Evolutionary conservation across 2,888 invertebrate genomes (phyloP).

Genomic region (Xestia sexstrigata): DNA sequence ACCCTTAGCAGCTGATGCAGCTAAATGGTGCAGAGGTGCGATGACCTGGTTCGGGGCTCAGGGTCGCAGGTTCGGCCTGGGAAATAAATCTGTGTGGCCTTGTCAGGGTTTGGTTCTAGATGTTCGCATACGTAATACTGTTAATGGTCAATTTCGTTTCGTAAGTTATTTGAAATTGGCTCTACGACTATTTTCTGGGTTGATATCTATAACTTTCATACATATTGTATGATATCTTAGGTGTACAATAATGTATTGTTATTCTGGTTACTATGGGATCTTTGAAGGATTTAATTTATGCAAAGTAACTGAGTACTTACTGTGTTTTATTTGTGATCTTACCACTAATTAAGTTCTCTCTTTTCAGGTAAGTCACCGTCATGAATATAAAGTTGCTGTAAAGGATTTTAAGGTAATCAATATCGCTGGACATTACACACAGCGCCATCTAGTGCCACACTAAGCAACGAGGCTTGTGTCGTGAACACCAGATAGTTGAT

Average conservation of each 20-base stretch:
- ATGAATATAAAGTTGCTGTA: background rate
- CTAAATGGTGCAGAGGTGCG: slow-evolving; percentile 32
- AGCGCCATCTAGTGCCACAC: too few relatives aligned
- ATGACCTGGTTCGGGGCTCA: slow-evolving; percentile 44
- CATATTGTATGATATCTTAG: background rate
- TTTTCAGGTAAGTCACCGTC: slow-evolving; percentile 50
- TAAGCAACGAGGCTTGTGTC: too few relatives aligned
- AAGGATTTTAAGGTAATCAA: slow-evolving; percentile 3
- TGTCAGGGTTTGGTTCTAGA: slow-evolving; percentile 19
- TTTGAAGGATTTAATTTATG: background rate
- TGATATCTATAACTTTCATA: background rate
- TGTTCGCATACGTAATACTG: background rate
- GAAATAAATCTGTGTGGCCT: slow-evolving; percentile 33
- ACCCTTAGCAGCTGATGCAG: slow-evolving; percentile 37
- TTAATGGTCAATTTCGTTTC: background rate
- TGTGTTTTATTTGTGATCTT: background rate
- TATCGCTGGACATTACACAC: too few relatives aligned
- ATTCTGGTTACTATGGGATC: background rate
- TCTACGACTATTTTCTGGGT: background rate
- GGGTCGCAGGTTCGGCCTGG: slow-evolving; percentile 15
- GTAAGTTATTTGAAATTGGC: background rate
- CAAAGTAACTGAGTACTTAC: background rate
- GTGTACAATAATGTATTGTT: background rate
- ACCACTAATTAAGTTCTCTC: background rate
- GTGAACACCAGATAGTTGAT: too few relatives aligned